Evolutionary conservation across 2,113 vertebrate species (phyloP).

Genomic region (Chaetorhynchus papuensis): DNA sequence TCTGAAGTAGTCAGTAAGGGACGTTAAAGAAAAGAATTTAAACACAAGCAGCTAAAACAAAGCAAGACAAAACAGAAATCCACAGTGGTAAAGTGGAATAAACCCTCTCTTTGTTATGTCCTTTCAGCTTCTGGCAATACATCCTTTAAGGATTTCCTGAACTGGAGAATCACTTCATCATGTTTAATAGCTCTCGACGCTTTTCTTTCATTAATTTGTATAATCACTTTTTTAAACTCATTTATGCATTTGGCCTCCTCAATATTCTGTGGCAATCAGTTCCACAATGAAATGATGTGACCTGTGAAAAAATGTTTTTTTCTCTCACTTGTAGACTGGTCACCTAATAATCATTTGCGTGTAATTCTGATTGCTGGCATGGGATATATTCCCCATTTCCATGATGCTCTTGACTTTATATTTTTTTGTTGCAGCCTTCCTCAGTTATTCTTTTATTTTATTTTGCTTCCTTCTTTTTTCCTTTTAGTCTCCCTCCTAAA

Average conservation of each 20-base stretch:
- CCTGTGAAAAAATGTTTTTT: neutral
- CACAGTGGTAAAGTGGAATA: neutral
- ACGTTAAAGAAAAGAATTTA: neutral
- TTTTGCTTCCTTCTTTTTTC: neutral
- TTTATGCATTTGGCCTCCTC: neutral
- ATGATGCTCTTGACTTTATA: neutral
- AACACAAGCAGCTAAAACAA: neutral
- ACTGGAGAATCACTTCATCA: neutral
- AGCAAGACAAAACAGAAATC: neutral
- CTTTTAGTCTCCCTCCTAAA: neutral
- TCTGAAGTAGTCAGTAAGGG: neutral
- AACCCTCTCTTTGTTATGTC: neutral
- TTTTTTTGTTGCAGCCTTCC: neutral
- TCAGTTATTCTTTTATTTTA: neutral
- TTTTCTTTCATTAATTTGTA: slow-evolving; percentile 18
- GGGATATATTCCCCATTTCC: neutral
- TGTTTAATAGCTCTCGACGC: neutral
- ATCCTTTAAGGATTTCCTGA: neutral
- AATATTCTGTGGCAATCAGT: neutral
- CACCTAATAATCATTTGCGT: neutral
- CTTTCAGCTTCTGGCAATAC: neutral
- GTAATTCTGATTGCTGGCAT: neutral
- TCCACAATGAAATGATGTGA: neutral
- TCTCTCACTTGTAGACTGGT: neutral
- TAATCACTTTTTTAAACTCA: neutral